Conservation (phyloP, 2,888 invertebrate species). For the Sicus ferrugineus region DNA sequence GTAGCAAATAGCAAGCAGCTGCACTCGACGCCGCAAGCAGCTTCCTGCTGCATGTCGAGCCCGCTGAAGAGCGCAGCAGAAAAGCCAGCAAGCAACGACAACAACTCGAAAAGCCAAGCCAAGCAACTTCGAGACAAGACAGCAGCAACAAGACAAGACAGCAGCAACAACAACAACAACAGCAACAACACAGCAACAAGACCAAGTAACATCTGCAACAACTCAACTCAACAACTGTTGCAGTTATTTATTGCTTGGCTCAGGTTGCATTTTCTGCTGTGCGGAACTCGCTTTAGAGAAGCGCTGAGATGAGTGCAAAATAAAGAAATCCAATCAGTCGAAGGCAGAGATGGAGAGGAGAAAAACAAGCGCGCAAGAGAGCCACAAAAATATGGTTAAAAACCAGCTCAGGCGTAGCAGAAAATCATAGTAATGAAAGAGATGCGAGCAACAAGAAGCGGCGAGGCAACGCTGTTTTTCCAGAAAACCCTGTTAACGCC, state of each 20-base stretch:
- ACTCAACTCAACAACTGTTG: conserved; percentile 35
- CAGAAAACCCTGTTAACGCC: conserved; percentile 31
- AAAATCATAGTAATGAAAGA: not conserved
- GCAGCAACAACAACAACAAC: conserved; percentile 12
- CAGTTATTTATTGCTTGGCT: conserved; percentile 37
- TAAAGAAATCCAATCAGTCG: not conserved
- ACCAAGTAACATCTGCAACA: conserved; percentile 34
- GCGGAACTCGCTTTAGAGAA: conserved; percentile 15
- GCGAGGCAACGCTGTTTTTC: not conserved
- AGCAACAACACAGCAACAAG: conserved; percentile 45
- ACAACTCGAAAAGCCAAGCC: conserved; percentile 23
- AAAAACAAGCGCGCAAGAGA: not conserved
- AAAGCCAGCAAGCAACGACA: conserved; percentile 22
- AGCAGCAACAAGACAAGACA: conserved; percentile 16
- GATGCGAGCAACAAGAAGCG: not conserved
- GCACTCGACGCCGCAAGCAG: conserved; percentile 4
- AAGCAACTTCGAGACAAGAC: conserved; percentile 22
- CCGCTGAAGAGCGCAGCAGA: conserved; percentile 21
- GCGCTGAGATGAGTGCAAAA: conserved; percentile 23
- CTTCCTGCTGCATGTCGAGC: conserved; percentile 21
- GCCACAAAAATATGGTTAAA: conserved; percentile 16
- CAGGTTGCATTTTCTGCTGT: conserved; percentile 35
- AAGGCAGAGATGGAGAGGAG: not conserved
- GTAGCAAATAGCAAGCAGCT: not conserved
- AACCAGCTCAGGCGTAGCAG: conserved; percentile 21